Evolutionary conservation across 2,797 vertebrate genomes (phyloP), one percentile per base, ranked within the genome.

Genomic region (Pseudochaenichthys georgianus): DNA sequence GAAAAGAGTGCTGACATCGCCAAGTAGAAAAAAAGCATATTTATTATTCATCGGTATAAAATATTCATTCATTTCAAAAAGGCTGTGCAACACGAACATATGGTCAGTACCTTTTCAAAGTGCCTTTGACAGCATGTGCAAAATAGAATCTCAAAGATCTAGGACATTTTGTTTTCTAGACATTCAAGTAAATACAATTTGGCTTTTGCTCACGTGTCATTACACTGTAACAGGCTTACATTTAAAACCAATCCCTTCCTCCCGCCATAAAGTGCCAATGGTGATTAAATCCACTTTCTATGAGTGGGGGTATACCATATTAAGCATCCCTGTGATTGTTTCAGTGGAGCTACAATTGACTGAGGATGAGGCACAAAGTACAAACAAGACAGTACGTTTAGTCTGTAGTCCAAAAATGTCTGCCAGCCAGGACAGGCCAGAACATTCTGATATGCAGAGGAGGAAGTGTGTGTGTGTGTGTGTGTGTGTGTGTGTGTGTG

Each of bases 21-120:
- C 17, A 19, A 48, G 71, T 91, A 89, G 84, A 88, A 67, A 93
- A 90, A 88, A 86, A 84, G 45, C 61, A 78, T 41, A 82, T 92
- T 93, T 93, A 88, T 93, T 93, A 91, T 93, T 93, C 79, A 92
- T 92, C 76, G 7, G 81, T 93, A 93, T 93, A 93, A 93, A 93
- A 94, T 81, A 94, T 93, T 93, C 52, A 88, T 87, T 84, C 73
- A 82, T 93, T 87, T 91, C 21, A 87, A 90, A 92, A 92, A 90
- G 81, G 80, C 88, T 94, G 89, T 93, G 93, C 87, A 92, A 92
- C 84, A 82, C 16, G 42, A 90, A 92, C 87, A 87, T 88, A 92
- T 78, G 70, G 82, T 90, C 87, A 77, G 82, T 87, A 88, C 74
- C 11, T 83, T 89, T 38, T 84, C 68, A 90, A 91, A 92, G 90